Base-by-base conservation (phyloP, 2,113 vertebrate species). In the Caloenas nicobarica region DNA sequence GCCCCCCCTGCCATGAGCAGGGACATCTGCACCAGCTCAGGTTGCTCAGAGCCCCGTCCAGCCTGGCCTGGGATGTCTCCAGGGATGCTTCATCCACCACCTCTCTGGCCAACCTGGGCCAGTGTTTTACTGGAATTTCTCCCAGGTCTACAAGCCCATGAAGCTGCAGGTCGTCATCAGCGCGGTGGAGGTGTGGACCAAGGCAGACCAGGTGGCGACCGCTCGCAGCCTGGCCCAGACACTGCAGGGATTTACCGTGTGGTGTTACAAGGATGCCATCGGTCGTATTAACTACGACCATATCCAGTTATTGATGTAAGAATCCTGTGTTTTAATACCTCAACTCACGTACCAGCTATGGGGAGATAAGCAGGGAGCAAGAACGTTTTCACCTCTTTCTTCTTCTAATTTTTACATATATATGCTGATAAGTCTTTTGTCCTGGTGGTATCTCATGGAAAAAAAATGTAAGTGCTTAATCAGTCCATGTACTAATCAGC, bases 311-410 rank as follows among this genome's bases (percentile, higher is more conserved):
- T 25, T 57, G 64, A 31, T 87, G 17, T 68, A 58, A 77, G 64
- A 48, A 16, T 3, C 29, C 22, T 16, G 24, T 3, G 0, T 33
- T 46, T 42, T 38, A 46, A 74, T 51, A 0, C 0, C 48, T 53
- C 81, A 36, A 12, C 51, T 92, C 78, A n/a, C 14, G 9, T 34
- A 10, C 10, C 0, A 0, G 26, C 68, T 36, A 17, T 4, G 24
- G 36, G n/a, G 58, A 77, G 64, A 92, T 54, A 46, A 74, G 42
- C 38, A 64, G 10, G n/a, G n/a, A 79, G 7, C 28, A 42, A 42
- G 33, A n/a, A 42, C 7, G 23, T 57, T 70, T 48, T 53, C 38
- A 31, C 23, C 51, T 65, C 40, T 58, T 34, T 34, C 53, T 72
- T 79, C 44, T 48, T 31, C 11, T 53, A 31, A 36, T 53, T 92